These are phyloP conservation scores for Rostratula benghalensis DNA, from an alignment of 2,113 vertebrate genomes.

Conservation along the genomic window DNA sequence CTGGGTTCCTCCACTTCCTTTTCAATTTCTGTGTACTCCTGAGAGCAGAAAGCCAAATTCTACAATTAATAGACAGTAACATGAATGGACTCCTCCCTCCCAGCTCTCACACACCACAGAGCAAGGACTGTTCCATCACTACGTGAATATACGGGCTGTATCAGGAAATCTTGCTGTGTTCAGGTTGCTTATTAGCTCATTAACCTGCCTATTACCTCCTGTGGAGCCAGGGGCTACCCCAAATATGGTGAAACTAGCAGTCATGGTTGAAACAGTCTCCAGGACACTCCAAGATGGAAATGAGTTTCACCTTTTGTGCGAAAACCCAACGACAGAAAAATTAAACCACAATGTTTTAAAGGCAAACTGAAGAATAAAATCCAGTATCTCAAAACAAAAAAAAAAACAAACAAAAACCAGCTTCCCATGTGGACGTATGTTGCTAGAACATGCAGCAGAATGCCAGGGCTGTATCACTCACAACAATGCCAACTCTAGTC, in stretches of 20 bases:
- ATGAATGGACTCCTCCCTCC: not conserved
- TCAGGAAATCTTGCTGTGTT: not conserved
- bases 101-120: not conserved
- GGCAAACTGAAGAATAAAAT: not conserved
- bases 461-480: not conserved
- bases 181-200: no score
- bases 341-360: not conserved
- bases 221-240: not conserved
- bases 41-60: not conserved
- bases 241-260: not conserved
- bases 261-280: not conserved
- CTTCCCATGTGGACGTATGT: not conserved
- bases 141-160: not conserved
- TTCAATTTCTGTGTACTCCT: slow-evolving; percentile 55
- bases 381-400: not conserved
- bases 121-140: not conserved
- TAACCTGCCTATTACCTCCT: not conserved
- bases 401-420: not conserved
- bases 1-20: slow-evolving; percentile 51
- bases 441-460: not conserved
- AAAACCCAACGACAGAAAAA: not conserved
- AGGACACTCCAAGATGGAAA: not conserved
- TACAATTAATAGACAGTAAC: not conserved
- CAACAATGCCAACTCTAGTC: not conserved
- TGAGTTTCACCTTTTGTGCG: not conserved